Percentiles rank a stretch among this genome's conserved stretches.
Evolutionary conservation across 1,140 invertebrate species (phyloP).

Genomic region (Ganaspis sp.): DNA sequence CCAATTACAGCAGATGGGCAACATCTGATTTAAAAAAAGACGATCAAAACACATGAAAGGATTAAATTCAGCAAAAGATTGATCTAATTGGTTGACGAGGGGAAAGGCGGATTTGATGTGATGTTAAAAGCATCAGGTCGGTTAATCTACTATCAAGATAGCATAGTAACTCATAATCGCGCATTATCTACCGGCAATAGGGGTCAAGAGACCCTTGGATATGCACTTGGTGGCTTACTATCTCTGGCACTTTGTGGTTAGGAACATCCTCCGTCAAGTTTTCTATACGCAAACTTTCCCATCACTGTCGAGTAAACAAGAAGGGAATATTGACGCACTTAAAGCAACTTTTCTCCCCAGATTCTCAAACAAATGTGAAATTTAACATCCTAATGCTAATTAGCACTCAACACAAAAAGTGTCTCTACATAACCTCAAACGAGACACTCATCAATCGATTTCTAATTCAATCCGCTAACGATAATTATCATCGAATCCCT

Average conservation of each 20-base stretch:
- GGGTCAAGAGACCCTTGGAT: slow-evolving; percentile 45
- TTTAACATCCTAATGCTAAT: neutral
- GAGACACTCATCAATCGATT: neutral
- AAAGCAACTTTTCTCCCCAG: neutral
- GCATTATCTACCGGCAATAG: slow-evolving; percentile 48
- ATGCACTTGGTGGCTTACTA: neutral
- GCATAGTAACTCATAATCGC: slow-evolving; percentile 50
- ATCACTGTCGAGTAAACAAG: neutral
- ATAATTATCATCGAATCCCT: no score
- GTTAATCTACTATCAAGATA: slow-evolving; percentile 50
- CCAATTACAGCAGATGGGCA: no score
- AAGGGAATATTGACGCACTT: neutral
- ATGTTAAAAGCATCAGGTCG: neutral
- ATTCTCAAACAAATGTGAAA: slow-evolving; percentile 14
- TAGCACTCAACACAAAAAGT: neutral
- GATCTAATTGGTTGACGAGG: neutral
- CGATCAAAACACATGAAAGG: no score
- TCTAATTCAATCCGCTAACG: no score
- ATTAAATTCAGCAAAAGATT: no score
- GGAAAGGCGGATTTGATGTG: no score
- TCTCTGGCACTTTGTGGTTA: neutral
- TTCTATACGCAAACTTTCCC: neutral
- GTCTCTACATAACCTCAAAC: neutral
- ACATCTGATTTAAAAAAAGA: no score
- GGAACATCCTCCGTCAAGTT: neutral